Evolutionary conservation across 2,888 invertebrate species (phyloP).

Genomic region (Cataglyphis livida): DNA sequence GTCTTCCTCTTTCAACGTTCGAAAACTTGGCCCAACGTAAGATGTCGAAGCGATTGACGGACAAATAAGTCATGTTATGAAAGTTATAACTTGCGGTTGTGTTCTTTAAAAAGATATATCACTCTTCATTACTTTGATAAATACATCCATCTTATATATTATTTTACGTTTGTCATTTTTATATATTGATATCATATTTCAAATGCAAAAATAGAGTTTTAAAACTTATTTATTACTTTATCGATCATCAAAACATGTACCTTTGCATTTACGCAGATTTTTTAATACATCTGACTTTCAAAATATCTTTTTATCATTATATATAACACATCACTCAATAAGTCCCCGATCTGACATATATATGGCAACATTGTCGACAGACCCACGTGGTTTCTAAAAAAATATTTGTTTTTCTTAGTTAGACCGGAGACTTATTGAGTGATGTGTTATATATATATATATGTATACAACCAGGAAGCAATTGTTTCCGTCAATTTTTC

Average conservation of each 20-base stretch:
- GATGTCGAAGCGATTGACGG: background rate
- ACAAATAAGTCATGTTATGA: background rate
- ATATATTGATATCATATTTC: background rate
- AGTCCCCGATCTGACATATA: no score
- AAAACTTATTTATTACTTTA: background rate
- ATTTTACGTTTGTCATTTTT: background rate
- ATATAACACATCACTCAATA: no score
- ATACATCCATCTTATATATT: background rate
- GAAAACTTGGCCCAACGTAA: constrained; percentile 4
- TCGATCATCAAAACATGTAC: background rate
- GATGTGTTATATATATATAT: background rate
- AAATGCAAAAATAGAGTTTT: background rate
- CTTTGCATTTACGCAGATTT: background rate
- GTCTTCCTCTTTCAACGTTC: constrained; percentile 59
- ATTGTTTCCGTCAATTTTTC: background rate
- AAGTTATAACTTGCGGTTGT: background rate
- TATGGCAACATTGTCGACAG: no score
- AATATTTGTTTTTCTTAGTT: no score
- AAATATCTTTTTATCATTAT: background rate
- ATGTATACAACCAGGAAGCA: background rate
- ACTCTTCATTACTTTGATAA: background rate
- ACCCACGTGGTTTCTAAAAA: no score
- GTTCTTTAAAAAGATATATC: background rate
- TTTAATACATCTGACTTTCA: background rate
- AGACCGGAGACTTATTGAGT: no score